A percentile compares a stretch with the other conserved stretches of the same genome.
These are phyloP conservation scores for Apamea epomidion DNA, from an alignment of 2,888 invertebrate genomes.

Conservation along the genomic window DNA sequence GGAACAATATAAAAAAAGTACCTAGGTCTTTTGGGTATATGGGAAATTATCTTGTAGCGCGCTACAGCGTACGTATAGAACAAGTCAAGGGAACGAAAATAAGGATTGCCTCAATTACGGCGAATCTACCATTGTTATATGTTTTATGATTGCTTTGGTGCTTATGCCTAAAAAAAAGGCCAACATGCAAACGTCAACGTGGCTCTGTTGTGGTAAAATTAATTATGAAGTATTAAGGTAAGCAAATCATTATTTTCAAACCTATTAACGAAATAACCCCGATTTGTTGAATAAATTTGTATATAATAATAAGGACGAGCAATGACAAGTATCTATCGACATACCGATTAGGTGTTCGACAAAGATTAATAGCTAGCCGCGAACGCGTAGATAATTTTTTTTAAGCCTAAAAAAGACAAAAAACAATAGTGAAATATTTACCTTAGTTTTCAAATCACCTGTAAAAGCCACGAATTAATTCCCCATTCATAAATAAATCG, in stretches of 20 bases:
- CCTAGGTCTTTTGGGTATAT: not conserved
- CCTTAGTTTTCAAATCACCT: constrained; percentile 30
- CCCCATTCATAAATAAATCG: constrained; percentile 20
- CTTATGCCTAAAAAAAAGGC: constrained; percentile 33
- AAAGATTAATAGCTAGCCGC: not conserved
- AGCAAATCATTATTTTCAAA: not conserved
- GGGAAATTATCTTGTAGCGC: not conserved
- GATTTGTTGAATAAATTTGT: not conserved
- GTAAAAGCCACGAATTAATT: constrained; percentile 17
- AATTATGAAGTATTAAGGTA: not conserved
- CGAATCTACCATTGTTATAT: not conserved
- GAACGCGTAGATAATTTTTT: not conserved
- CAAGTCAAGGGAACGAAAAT: not conserved
- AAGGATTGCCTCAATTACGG: not conserved
- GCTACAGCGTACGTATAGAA: not conserved
- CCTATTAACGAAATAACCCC: not conserved
- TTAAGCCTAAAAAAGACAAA: not conserved
- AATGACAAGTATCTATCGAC: constrained; percentile 23
- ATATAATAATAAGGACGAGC: not conserved
- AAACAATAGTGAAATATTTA: constrained; percentile 9
- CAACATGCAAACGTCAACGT: constrained; percentile 56
- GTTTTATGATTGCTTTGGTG: not conserved
- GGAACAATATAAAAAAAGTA: not conserved
- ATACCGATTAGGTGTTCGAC: not conserved
- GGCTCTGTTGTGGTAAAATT: constrained; percentile 24